A percentile compares a stretch with the other conserved stretches of the same genome.
These are phyloP conservation scores for Achroia grisella DNA, from an alignment of 1,140 invertebrate genomes.

Conservation along the genomic window DNA sequence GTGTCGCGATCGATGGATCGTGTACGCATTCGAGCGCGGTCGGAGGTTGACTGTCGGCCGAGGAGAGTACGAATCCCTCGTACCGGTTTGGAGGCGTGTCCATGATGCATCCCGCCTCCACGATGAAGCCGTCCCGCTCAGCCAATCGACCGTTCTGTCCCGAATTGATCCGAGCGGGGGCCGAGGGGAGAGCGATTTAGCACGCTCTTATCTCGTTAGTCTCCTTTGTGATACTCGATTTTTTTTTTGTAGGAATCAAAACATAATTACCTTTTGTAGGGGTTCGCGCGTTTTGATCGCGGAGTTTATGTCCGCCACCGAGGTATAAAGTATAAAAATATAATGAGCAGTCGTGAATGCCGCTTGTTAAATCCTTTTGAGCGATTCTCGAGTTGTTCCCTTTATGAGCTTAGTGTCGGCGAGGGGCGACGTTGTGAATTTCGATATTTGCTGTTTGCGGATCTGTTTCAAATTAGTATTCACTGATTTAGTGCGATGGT, in stretches of 20 bases:
- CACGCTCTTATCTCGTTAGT: conserved; percentile 73
- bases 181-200: conserved; percentile 63
- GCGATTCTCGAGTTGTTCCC: conserved; percentile 34
- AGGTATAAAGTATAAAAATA: conserved; percentile 72
- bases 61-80: conserved; percentile 27
- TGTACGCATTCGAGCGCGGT: conserved; percentile 69
- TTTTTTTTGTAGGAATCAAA: conserved; percentile 70
- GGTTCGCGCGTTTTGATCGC: conserved; percentile 68
- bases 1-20: conserved; percentile 49
- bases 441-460: conserved; percentile 30
- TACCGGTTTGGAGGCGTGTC: conserved; percentile 28
- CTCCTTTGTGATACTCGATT: conserved; percentile 72
- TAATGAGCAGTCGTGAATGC: conserved; percentile 67
- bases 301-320: conserved; percentile 62
- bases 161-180: conserved; percentile 64
- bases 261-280: conserved; percentile 74
- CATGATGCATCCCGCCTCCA: conserved; percentile 19
- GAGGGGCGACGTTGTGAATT: conserved; percentile 4
- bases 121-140: conserved; percentile 46
- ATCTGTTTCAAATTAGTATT: conserved; percentile 65
- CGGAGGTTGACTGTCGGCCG: conserved; percentile 58
- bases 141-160: conserved; percentile 58
- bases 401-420: conserved; percentile 62
- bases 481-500: conserved; percentile 50
- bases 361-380: conserved; percentile 72